These are phyloP conservation scores for Tolypeutes matacus DNA, from an alignment of 2,797 vertebrate species.

Conservation along the genomic window DNA sequence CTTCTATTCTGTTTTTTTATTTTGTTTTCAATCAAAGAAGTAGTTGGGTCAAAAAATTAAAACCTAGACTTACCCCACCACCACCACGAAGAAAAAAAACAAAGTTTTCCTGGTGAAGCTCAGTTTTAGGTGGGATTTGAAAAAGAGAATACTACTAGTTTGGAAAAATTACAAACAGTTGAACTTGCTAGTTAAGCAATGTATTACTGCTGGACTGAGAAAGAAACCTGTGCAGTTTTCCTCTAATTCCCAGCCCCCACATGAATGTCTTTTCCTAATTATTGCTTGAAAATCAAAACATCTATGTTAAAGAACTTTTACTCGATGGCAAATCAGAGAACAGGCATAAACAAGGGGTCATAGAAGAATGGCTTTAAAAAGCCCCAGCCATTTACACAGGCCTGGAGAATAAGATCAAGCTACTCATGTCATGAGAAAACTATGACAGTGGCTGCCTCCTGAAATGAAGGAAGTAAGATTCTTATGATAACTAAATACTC, in stretches of 20 bases:
- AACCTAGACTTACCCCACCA: background rate
- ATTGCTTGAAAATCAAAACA: slow-evolving; percentile 40
- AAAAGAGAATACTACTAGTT: background rate
- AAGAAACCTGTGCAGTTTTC: background rate
- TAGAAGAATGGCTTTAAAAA: background rate
- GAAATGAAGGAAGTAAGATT: background rate
- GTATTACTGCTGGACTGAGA: background rate
- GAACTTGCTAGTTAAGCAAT: background rate
- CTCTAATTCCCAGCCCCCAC: background rate
- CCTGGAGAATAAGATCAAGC: background rate
- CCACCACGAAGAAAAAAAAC: background rate
- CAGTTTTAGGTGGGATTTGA: slow-evolving; percentile 9
- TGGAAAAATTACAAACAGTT: background rate
- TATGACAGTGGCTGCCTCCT: background rate
- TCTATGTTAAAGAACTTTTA: slow-evolving; percentile 35
- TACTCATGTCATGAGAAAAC: background rate
- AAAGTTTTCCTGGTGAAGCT: background rate
- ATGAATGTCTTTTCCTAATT: background rate
- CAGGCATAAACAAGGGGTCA: background rate
- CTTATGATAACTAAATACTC: background rate
- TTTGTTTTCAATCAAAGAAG: background rate
- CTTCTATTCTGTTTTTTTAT: background rate
- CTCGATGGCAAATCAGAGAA: slow-evolving; percentile 7
- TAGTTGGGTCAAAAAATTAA: background rate
- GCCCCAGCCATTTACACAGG: background rate